Evolutionary conservation across 2,113 vertebrate species (phyloP), one percentile per base, ranked within the genome.

Genomic region (Artemisiospiza belli): DNA sequence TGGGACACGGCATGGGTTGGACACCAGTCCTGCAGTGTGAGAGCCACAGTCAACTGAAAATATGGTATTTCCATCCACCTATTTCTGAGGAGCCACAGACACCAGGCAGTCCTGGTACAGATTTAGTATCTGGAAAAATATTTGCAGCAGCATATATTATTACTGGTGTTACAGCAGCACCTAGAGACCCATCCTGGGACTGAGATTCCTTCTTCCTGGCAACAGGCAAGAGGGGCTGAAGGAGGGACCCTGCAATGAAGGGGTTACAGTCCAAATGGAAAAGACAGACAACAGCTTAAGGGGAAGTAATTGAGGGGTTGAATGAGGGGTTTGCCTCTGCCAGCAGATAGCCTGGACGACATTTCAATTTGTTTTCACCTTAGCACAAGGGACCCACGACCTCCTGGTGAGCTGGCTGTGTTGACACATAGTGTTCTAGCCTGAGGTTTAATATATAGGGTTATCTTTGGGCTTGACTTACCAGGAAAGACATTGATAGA

Each of bases 121-220:
- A 90, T 89, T 94, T 94, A 95, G 19, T 63, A 72, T 33, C 68
- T 4, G 88, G 76, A 64, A 88, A 61, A 94, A 83, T 2, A 54
- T 14, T 74, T 46, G 4, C 37, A 78, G 52, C 4, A 9, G 24
- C n/a, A 17, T 81, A 67, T 37, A 15, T 64, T 83, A 85, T 88
- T 94, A 27, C 1, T 95, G 73, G 79, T 94, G 90, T 70, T 96
- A 86, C 4, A 96, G 93, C 94, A 97, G 68, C 96, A 96, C 94
- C 94, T 96, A 96, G 68, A 91, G 94, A 96, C 89, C 37, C 39
- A 5, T 90, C 33, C 31, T 41, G 94, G 93, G 90, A 95, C 75
- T 95, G 81, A 58, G 39, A 55, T 51, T 83, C 35, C 19, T 80
- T 64, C 64, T 43, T 35, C 43, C 33, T 47, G 30, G 35, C 15